A percentile compares a stretch with the other conserved stretches of the same genome.
Conservation (phyloP, 2,113 vertebrate species). For the Pteropus alecto region DNA sequence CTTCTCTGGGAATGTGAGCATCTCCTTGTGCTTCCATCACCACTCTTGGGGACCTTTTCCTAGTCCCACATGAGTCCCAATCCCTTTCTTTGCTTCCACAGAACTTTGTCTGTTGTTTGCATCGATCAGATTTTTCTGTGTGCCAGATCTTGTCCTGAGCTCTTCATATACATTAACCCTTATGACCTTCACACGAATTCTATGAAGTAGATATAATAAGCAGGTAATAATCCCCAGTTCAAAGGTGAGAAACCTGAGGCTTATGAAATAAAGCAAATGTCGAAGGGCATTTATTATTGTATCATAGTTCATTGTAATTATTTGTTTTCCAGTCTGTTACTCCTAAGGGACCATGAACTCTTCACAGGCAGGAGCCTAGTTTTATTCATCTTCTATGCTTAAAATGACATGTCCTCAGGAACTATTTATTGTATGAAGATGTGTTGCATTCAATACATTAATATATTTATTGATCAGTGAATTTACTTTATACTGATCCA, state of each 20-base stretch:
- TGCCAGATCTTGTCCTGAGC: background rate
- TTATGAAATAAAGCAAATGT: background rate
- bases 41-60: background rate
- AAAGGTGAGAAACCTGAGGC: background rate
- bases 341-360: background rate
- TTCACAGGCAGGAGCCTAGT: background rate
- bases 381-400: background rate
- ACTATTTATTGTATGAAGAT: background rate
- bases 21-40: background rate
- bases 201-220: background rate
- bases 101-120: background rate
- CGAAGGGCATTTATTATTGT: background rate
- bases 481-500: conserved; percentile 6
- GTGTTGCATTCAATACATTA: background rate
- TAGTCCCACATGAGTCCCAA: accelerated
- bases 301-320: background rate
- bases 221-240: background rate
- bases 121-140: background rate
- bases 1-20: background rate
- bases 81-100: background rate
- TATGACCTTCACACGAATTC: background rate
- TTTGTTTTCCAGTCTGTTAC: background rate
- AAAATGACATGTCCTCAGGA: background rate
- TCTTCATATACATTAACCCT: background rate
- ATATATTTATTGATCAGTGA: background rate